Conservation (phyloP, 2,888 invertebrate genomes). For the Bimastos eiseni region DNA sequence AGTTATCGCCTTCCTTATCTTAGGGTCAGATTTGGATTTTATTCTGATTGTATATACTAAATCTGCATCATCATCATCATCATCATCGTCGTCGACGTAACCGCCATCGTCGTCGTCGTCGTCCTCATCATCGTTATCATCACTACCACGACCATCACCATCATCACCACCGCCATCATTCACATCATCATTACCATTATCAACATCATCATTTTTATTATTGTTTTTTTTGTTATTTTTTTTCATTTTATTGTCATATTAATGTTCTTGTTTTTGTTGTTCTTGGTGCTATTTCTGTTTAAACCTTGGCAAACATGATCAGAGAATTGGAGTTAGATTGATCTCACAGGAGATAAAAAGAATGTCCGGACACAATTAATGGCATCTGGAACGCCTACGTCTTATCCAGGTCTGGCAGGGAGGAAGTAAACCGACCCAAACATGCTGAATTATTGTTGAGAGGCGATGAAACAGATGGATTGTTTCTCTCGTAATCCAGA, state of each 20-base stretch:
- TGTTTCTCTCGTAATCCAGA: too few species aligned
- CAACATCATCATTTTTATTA: neutral
- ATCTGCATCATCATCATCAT: neutral
- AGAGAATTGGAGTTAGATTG: too few species aligned
- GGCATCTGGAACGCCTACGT: too few species aligned
- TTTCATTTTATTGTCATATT: neutral
- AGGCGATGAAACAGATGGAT: too few species aligned
- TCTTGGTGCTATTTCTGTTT: too few species aligned
- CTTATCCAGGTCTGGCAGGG: neutral
- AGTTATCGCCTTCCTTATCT: slow-evolving; percentile 85
- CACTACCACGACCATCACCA: neutral
- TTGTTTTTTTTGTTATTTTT: neutral
- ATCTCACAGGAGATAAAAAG: too few species aligned
- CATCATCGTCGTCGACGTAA: neutral
- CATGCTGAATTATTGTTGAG: neutral
- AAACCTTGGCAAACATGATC: too few species aligned
- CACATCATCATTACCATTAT: neutral
- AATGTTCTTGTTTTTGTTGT: neutral
- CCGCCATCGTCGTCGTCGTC: neutral
- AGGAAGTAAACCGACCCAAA: too few species aligned
- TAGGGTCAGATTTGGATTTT: slow-evolving; percentile 75
- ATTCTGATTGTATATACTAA: neutral
- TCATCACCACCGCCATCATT: neutral
- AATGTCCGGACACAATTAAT: too few species aligned
- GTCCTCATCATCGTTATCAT: neutral